Percentiles rank a stretch among this genome's conserved stretches.
These are phyloP conservation scores for Sebastolobus altivelis DNA, from an alignment of 2,797 vertebrate genomes.

Conservation along the genomic window DNA sequence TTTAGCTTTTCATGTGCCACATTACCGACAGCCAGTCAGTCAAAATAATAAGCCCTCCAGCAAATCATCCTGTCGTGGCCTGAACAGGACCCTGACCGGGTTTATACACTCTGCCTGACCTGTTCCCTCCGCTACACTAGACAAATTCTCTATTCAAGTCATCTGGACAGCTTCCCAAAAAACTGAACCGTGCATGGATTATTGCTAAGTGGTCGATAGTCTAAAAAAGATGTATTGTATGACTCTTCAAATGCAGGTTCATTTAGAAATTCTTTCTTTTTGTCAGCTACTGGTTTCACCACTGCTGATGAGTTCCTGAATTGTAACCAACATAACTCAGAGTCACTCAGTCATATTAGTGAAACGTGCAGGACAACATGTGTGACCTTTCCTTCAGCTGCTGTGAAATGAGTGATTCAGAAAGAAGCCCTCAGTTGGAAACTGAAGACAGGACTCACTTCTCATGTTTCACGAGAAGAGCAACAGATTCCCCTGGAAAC, in stretches of 20 bases:
- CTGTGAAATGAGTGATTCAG: constrained; percentile 64
- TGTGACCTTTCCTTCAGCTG: constrained; percentile 76
- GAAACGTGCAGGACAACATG: constrained; percentile 60
- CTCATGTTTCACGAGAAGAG: constrained; percentile 74
- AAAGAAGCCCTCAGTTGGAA: constrained; percentile 64
- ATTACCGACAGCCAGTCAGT: constrained; percentile 70
- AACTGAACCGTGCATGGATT: constrained; percentile 34
- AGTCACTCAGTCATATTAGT: constrained; percentile 63
- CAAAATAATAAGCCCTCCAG: constrained; percentile 67
- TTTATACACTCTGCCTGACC: constrained; percentile 69
- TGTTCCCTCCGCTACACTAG: constrained; percentile 33
- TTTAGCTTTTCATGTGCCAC: constrained; percentile 68
- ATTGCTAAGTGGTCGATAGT: constrained; percentile 21
- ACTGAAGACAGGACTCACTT: constrained; percentile 62
- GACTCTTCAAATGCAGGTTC: constrained; percentile 7
- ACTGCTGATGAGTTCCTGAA: constrained; percentile 1
- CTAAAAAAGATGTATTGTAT: constrained; percentile 38
- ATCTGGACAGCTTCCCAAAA: constrained; percentile 53
- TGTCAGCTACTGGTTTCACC: constrained; percentile 25
- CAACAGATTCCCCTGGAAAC: constrained; percentile 19
- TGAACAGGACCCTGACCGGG: constrained; percentile 58
- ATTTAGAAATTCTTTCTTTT: constrained; percentile 7
- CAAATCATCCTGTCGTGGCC: constrained; percentile 70
- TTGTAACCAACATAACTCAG: constrained; percentile 30
- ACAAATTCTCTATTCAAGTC: constrained; percentile 44